A percentile compares a stretch with the other conserved stretches of the same genome.
phyloP scores from a whole-genome alignment of 2,113 vertebrate genomes.

The Aldabrachelys gigantea region DNA sequence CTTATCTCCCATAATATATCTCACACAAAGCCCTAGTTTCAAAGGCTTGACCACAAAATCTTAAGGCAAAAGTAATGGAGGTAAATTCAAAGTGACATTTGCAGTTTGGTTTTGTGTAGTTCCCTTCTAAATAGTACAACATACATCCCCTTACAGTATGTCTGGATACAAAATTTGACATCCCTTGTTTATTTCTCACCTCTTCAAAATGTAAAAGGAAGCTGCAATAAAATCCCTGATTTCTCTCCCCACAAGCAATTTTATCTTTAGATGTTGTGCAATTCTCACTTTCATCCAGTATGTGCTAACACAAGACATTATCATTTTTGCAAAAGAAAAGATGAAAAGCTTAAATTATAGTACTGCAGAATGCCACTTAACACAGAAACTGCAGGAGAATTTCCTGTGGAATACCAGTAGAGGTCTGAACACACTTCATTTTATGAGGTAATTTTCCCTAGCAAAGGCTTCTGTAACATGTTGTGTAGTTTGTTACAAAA shows the following conservation, averaged over 20 bases:
- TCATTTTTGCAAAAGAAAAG: conserved; percentile 4
- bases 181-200: neutral
- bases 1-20: neutral
- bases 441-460: neutral
- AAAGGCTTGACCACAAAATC: neutral
- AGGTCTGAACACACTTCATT: neutral
- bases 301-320: neutral
- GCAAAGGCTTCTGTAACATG: neutral
- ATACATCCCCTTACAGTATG: accelerated
- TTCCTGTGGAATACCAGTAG: neutral
- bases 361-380: neutral
- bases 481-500: neutral
- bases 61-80: accelerated
- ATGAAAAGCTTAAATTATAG: conserved; percentile 1
- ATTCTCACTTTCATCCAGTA: neutral
- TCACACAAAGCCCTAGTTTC: neutral
- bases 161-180: neutral
- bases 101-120: neutral
- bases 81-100: neutral
- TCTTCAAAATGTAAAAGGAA: neutral
- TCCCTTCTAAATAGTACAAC: neutral
- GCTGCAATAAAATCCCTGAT: neutral
- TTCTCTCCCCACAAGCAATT: neutral
- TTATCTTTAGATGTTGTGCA: neutral
- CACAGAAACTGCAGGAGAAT: neutral